Percentiles rank a stretch among this genome's conserved stretches.
Conservation (phyloP, 2,797 vertebrate species). For the Liasis olivaceus region DNA sequence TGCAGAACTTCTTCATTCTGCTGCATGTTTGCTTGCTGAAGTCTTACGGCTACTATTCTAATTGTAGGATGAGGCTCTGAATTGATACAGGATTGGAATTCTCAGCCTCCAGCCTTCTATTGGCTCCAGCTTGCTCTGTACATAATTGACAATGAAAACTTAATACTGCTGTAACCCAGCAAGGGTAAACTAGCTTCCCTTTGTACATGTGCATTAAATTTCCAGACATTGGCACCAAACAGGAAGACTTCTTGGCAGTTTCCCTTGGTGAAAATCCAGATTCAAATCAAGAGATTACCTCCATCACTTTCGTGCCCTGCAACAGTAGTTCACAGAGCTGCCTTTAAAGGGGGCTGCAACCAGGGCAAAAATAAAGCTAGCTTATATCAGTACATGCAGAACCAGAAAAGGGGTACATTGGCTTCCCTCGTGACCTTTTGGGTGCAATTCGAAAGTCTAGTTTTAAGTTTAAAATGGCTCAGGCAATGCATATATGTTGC, state of each 20-base stretch:
- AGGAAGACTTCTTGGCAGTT: background rate
- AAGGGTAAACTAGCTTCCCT: background rate
- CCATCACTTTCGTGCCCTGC: background rate
- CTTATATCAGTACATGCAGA: background rate
- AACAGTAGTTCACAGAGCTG: background rate
- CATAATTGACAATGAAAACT: constrained; percentile 13
- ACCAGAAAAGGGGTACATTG: background rate
- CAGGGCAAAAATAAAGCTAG: background rate
- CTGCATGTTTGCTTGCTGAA: constrained; percentile 53
- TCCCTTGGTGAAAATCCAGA: constrained; percentile 6
- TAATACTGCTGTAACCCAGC: background rate
- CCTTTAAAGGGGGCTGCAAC: background rate
- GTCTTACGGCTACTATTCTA: constrained; percentile 29
- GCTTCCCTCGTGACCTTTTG: background rate
- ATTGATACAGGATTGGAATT: background rate
- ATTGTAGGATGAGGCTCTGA: background rate
- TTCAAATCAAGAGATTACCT: background rate
- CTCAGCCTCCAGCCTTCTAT: constrained; percentile 7
- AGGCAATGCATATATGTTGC: background rate
- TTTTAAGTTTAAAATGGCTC: background rate
- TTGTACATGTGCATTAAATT: constrained; percentile 13
- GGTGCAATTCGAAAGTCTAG: background rate
- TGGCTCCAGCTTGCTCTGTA: background rate
- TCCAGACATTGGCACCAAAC: background rate
- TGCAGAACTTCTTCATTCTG: constrained; percentile 66